A percentile compares a stretch with the other conserved stretches of the same genome.
Evolutionary conservation across 2,888 invertebrate species (phyloP).

Genomic region (Euzophera pinguis): DNA sequence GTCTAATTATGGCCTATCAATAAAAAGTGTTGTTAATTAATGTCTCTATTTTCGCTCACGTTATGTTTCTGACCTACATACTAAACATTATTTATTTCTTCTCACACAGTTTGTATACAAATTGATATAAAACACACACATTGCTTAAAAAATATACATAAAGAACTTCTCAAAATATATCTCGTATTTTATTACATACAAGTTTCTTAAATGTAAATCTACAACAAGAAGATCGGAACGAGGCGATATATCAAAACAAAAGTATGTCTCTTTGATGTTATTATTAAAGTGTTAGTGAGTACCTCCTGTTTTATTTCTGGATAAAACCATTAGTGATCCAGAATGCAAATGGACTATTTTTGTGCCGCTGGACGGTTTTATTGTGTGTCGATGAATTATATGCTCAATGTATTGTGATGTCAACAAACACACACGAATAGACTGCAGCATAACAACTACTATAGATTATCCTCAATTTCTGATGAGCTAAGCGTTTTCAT

Average conservation of each 20-base stretch:
- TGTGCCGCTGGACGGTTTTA: background rate
- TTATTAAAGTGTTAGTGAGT: background rate
- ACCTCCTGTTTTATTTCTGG: slow-evolving; percentile 1
- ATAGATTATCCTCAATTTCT: no score
- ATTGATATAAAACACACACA: no score
- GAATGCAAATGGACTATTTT: slow-evolving; percentile 6
- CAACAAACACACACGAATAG: no score
- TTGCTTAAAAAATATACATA: no score
- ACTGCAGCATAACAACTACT: no score
- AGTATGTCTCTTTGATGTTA: slow-evolving; percentile 10
- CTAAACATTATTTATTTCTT: no score
- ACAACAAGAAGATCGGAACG: slow-evolving; percentile 1
- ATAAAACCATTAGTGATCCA: slow-evolving; percentile 8
- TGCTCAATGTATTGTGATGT: background rate
- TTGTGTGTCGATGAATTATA: slow-evolving; percentile 4
- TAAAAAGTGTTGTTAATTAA: no score
- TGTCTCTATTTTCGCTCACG: no score
- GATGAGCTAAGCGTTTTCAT: no score
- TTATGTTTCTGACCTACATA: no score
- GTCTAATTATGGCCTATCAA: no score
- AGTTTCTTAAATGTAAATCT: background rate
- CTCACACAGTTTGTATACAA: no score
- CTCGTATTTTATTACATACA: background rate
- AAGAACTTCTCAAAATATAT: background rate
- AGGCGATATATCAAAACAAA: slow-evolving; percentile 10